Evolutionary conservation across 1,140 invertebrate genomes (phyloP).

Genomic region (Drosophila tani): DNA sequence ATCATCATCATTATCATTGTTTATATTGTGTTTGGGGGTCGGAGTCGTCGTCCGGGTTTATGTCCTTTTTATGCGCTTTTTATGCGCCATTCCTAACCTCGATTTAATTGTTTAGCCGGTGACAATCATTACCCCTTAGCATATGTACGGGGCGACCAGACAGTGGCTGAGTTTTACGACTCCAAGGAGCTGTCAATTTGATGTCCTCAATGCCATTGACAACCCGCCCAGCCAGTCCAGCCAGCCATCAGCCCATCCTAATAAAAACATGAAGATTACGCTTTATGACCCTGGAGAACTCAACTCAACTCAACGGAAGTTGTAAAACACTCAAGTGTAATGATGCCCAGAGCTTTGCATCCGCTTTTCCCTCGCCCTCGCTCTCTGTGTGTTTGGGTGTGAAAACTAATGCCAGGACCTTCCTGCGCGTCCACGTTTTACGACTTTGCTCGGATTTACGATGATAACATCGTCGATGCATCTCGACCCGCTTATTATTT

Average conservation of each 20-base stretch:
- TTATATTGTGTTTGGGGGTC: constrained; percentile 4
- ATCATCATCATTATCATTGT: constrained; percentile 48
- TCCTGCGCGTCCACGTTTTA: constrained; percentile 56
- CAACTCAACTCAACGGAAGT: constrained; percentile 68
- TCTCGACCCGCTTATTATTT: constrained; percentile 69
- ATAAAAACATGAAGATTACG: constrained; percentile 84
- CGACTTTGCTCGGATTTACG: constrained; percentile 71
- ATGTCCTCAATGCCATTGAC: constrained; percentile 76
- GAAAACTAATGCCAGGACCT: constrained; percentile 71
- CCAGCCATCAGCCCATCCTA: constrained; percentile 24
- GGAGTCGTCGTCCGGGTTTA: constrained; percentile 61
- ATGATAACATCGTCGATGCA: constrained; percentile 66
- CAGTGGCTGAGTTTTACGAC: constrained; percentile 73
- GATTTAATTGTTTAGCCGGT: constrained; percentile 85
- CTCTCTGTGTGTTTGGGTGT: constrained; percentile 42
- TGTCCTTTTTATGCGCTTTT: constrained; percentile 82
- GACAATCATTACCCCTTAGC: constrained; percentile 81
- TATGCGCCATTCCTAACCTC: constrained; percentile 84
- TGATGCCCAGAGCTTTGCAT: constrained; percentile 61
- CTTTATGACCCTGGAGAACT: constrained; percentile 71
- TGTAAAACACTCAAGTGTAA: constrained; percentile 83
- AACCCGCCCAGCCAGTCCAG: constrained; percentile 10
- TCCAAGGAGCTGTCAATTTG: constrained; percentile 81
- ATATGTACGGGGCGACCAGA: constrained; percentile 53
- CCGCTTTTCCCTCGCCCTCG: constrained; percentile 6